Conservation (phyloP, 2,888 invertebrate genomes). For the Oscheius sp. region DNA sequence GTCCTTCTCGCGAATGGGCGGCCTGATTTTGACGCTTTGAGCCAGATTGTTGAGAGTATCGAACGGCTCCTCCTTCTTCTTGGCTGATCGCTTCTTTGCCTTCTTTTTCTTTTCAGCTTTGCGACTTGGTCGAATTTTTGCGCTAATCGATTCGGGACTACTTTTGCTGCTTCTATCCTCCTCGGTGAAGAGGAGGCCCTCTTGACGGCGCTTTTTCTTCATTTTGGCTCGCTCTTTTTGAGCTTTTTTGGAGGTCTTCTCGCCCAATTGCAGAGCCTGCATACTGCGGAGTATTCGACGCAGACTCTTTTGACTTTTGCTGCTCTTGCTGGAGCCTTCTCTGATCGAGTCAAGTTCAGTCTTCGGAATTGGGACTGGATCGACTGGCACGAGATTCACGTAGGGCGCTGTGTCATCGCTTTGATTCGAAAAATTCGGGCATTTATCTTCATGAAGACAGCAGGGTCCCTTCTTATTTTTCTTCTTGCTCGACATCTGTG, state of each 20-base stretch:
- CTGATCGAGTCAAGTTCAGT: not conserved
- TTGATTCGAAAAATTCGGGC: not conserved
- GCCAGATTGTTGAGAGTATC: not conserved
- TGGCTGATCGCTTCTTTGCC: not conserved
- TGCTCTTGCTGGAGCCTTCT: not conserved
- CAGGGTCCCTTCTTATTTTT: slow-evolving; percentile 10
- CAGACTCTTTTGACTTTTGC: not conserved
- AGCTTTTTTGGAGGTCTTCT: not conserved
- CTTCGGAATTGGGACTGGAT: not conserved
- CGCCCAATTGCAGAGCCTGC: slow-evolving; percentile 5
- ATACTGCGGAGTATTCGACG: not conserved
- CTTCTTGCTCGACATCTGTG: too few species aligned
- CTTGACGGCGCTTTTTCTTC: too few species aligned
- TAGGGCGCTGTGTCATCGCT: not conserved
- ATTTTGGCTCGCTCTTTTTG: too few species aligned
- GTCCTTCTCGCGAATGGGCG: not conserved
- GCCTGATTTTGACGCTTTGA: too few species aligned
- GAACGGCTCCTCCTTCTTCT: not conserved
- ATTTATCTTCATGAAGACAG: slow-evolving; percentile 2
- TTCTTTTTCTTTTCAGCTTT: not conserved
- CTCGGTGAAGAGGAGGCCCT: too few species aligned
- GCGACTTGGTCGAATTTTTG: not conserved
- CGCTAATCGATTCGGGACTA: not conserved
- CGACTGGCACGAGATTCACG: slow-evolving; percentile 3
- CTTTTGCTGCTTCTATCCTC: too few species aligned